Percentiles rank a stretch among this genome's conserved stretches.
Conservation (phyloP, 2,888 invertebrate genomes). For the Papilio gigon region DNA sequence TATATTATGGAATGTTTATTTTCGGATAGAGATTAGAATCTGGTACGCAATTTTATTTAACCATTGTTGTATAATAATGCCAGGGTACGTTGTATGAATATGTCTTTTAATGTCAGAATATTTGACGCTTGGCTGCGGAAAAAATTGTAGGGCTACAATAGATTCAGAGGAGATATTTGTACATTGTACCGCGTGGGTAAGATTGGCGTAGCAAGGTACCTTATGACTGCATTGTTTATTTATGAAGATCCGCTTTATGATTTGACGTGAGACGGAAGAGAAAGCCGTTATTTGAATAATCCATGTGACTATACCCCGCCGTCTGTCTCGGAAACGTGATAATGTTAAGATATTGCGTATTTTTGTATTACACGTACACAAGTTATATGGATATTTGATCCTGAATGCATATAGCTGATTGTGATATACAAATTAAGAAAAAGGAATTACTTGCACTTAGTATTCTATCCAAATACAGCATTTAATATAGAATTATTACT, state of each 20-base stretch:
- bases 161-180: conserved; percentile 28
- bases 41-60: neutral
- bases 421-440: neutral
- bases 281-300: conserved; percentile 63
- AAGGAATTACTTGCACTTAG: no score
- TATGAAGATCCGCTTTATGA: conserved; percentile 61
- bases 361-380: conserved; percentile 29
- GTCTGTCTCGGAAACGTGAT: conserved; percentile 45
- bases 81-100: neutral
- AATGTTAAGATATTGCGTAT: conserved; percentile 38
- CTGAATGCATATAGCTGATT: neutral
- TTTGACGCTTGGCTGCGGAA: conserved; percentile 16
- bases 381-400: conserved; percentile 14
- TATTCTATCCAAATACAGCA: no score
- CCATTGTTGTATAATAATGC: neutral
- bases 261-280: conserved; percentile 55
- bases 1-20: no score
- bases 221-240: conserved; percentile 49
- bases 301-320: conserved; percentile 57
- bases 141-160: conserved; percentile 20
- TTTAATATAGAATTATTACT: no score
- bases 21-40: neutral
- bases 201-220: conserved; percentile 43
- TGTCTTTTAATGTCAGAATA: conserved; percentile 14
- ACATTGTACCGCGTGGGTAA: conserved; percentile 32